These are phyloP conservation scores for cattle (Bos taurus) DNA, from an alignment of 2,113 vertebrate genomes.

Conservation along the genomic window ARS-UCD2.0 NC_037340.1:76421501-76422000, in stretches of 20 bases:
- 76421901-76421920: background rate
- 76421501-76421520: background rate
- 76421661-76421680: background rate
- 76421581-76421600: rapidly evolving
- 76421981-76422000: background rate
- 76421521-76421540: rapidly evolving
- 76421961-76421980: background rate
- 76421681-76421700: background rate
- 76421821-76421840: background rate
- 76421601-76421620: background rate
- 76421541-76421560: background rate
- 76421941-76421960: background rate
- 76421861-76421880: background rate
- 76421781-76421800: background rate
- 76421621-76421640: background rate
- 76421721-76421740: background rate
- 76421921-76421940: background rate
- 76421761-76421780: background rate
- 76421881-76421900: background rate
- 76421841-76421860: background rate
- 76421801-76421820: background rate
- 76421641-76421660: background rate
- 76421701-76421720: background rate
- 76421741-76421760: background rate
- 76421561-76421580: background rate